Evolutionary conservation across 2,113 vertebrate genomes (phyloP), one percentile per base, ranked within the genome.

Genomic region (Ageneiosus marmoratus): DNA sequence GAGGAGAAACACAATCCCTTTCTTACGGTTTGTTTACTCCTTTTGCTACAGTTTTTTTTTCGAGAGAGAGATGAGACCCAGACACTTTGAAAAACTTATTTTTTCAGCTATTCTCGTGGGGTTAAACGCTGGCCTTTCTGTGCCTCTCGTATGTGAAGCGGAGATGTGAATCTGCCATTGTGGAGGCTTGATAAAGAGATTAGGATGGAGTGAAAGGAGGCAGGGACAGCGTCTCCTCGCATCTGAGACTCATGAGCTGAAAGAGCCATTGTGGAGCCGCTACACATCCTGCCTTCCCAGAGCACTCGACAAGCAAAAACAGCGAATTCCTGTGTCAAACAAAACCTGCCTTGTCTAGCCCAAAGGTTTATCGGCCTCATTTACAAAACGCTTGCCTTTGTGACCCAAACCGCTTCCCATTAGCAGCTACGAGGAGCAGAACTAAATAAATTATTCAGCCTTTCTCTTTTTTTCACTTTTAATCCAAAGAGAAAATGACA

Each of bases 341-440:
- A 98, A 97, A 98, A 96, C 93, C 86, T 87, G 92, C 94, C 95
- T 97, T 98, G 95, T 97, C 93, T 93, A 93, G 86, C 90, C 91
- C 93, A 93, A 91, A 92, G 92, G 94, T 94, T 96, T 96, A 96
- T 97, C 96, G 95, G 92, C 92, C 95, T 94, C 93, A 97, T 96
- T 97, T 97, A 98, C 96, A 97, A 97, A 76, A 97, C 96, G 94
- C 95, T 95, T 95, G 93, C 94, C 94, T 93, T 96, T 97, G 95
- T 96, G 92, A 94, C 93, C 83, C 90, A 93, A 93, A 94, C 91
- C 92, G 94, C 93, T 94, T 93, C 91, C 90, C 92, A 94, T 96
- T 93, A 95, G 94, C 92, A 92, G 92, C 93, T 83, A 93, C 93
- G 92, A 94, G 92, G 89, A 94, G 93, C 90, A 92, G 91, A 92